phyloP scores from a whole-genome alignment of 2,888 invertebrate species.

The Caenorhabditis drosophilae region DNA sequence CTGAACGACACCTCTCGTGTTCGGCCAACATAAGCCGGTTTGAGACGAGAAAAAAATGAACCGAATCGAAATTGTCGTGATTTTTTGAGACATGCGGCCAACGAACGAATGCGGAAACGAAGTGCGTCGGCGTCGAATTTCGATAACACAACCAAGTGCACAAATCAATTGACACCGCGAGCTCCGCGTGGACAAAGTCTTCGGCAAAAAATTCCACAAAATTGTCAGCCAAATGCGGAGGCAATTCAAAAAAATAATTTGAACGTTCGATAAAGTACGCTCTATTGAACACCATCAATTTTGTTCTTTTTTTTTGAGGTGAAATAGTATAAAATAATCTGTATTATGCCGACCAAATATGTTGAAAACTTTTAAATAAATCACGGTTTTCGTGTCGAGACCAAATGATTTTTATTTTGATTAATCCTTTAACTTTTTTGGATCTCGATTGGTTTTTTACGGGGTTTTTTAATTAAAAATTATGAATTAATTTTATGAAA shows the following conservation, averaged over 20 bases:
- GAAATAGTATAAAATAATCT: too few species aligned
- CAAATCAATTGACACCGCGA: conserved; percentile 11
- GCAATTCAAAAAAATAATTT: not conserved
- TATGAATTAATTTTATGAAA: too few species aligned
- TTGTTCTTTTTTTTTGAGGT: too few species aligned
- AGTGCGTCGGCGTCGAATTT: conserved; percentile 44
- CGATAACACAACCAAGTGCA: conserved; percentile 17
- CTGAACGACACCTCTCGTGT: conserved; percentile 44
- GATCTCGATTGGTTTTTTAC: too few species aligned
- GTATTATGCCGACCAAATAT: too few species aligned
- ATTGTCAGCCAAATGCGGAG: not conserved
- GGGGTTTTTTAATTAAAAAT: too few species aligned
- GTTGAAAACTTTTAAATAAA: too few species aligned
- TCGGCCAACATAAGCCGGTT: conserved; percentile 39
- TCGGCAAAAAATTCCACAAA: conserved; percentile 14
- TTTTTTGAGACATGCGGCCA: conserved; percentile 32
- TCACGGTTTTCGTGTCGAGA: too few species aligned
- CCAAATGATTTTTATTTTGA: too few species aligned
- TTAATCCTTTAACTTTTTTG: too few species aligned
- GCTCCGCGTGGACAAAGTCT: conserved; percentile 33
- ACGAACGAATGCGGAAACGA: conserved; percentile 46
- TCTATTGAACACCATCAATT: too few species aligned
- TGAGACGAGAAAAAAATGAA: too few species aligned
- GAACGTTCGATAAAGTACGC: not conserved
- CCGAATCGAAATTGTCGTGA: not conserved